A percentile compares a stretch with the other conserved stretches of the same genome.
These are phyloP conservation scores for Colostygia pectinataria DNA, from an alignment of 2,888 invertebrate genomes.

Conservation along the genomic window DNA sequence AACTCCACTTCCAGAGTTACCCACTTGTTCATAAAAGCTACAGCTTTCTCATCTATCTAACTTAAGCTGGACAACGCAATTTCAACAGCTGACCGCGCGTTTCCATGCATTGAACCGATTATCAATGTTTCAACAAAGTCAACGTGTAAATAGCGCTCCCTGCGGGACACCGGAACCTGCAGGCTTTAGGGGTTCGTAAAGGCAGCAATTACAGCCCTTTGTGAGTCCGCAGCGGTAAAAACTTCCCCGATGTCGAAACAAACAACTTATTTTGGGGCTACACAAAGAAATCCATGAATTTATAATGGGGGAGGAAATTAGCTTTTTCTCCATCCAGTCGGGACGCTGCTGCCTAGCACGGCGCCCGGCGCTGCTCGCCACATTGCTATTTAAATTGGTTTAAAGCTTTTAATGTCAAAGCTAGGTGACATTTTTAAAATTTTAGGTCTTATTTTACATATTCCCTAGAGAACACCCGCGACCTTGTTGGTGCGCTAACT, in stretches of 20 bases:
- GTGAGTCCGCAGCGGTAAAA: conserved; percentile 46
- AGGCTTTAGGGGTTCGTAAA: conserved; percentile 37
- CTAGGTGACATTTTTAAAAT: conserved; percentile 7
- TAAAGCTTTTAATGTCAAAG: conserved; percentile 10
- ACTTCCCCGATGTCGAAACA: conserved; percentile 61
- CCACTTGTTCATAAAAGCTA: too few relatives aligned
- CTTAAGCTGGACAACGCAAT: neutral
- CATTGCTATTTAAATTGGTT: conserved; percentile 23
- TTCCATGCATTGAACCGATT: conserved; percentile 20
- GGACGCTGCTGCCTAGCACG: conserved; percentile 13
- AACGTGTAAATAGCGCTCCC: conserved; percentile 11
- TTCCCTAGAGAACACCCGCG: too few relatives aligned
- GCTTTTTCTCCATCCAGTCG: conserved; percentile 62
- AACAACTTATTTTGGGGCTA: conserved; percentile 70
- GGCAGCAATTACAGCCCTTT: conserved; percentile 60
- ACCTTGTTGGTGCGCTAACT: too few relatives aligned
- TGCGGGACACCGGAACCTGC: conserved; percentile 32
- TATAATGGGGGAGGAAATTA: conserved; percentile 74
- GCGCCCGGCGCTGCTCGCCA: neutral
- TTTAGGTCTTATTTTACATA: neutral
- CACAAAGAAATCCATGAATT: conserved; percentile 77
- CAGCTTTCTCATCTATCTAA: too few relatives aligned
- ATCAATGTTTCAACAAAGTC: conserved; percentile 14
- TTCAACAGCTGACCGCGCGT: conserved; percentile 4
- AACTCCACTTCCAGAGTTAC: too few relatives aligned